These are phyloP conservation scores for Apocheima hispidaria DNA, from an alignment of 2,888 invertebrate genomes.

Conservation along the genomic window DNA sequence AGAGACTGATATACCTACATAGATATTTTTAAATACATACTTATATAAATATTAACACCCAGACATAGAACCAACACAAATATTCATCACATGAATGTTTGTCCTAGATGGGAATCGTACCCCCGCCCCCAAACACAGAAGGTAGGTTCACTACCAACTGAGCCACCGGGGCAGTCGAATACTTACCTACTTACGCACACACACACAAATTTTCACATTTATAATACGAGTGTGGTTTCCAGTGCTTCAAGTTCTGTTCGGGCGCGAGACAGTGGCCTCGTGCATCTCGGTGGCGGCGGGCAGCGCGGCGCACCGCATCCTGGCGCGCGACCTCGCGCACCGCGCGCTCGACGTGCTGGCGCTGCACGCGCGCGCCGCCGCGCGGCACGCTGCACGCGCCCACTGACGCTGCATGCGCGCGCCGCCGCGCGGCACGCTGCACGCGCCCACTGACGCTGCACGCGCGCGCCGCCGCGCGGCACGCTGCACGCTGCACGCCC, in stretches of 20 bases:
- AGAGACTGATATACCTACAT: too few species aligned
- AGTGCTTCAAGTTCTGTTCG: constrained; percentile 65
- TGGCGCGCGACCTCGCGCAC: constrained; percentile 66
- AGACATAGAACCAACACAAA: too few species aligned
- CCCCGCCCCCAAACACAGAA: too few species aligned
- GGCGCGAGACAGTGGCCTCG: constrained; percentile 57
- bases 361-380: constrained; percentile 67
- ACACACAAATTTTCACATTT: too few species aligned
- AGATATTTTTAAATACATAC: too few species aligned
- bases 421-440: constrained; percentile 59
- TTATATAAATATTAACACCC: too few species aligned
- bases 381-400: constrained; percentile 43
- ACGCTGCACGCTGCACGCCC: constrained; percentile 21
- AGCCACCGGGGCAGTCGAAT: too few species aligned
- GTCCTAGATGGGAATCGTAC: too few species aligned
- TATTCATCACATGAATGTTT: too few species aligned
- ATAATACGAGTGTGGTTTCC: too few species aligned
- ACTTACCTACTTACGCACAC: too few species aligned
- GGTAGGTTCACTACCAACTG: too few species aligned
- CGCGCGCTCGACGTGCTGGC: constrained; percentile 65
- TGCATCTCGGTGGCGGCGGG: constrained; percentile 54
- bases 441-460: constrained; percentile 54
- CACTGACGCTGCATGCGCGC: constrained; percentile 61
- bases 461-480: constrained; percentile 63
- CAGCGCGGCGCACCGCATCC: constrained; percentile 60